These are phyloP conservation scores for Xyliphius kryptos DNA, from an alignment of 2,113 vertebrate species.

Conservation along the genomic window DNA sequence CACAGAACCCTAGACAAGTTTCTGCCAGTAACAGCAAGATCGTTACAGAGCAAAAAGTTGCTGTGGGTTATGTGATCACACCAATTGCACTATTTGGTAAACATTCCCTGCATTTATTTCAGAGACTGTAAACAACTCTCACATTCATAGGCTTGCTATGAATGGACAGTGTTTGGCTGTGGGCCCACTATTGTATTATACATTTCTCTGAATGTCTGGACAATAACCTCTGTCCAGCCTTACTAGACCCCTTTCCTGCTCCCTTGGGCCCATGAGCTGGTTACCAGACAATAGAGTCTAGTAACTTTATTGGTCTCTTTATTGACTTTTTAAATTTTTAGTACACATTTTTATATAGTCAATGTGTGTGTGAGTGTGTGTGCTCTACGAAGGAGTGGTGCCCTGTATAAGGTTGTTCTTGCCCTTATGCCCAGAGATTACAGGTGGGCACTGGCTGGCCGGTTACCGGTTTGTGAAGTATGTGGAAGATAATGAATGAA, in stretches of 20 bases:
- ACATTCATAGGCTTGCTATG: constrained; percentile 35
- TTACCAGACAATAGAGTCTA: no score
- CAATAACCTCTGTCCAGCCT: constrained; percentile 24
- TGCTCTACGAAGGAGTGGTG: no score
- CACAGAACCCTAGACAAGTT: no score
- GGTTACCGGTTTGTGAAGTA: no score
- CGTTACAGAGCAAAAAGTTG: constrained; percentile 13
- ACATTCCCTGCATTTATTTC: constrained; percentile 40
- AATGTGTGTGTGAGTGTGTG: no score
- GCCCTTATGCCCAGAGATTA: no score
- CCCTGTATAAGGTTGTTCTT: no score
- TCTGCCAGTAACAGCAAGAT: constrained; percentile 21
- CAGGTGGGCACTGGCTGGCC: no score
- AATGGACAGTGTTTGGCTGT: constrained; percentile 40
- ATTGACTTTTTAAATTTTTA: no score
- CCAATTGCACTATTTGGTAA: constrained; percentile 34
- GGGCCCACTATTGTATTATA: constrained; percentile 16
- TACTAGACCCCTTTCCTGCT: constrained; percentile 13
- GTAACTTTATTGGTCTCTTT: no score
- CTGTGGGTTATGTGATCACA: constrained; percentile 24
- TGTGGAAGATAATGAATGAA: no score
- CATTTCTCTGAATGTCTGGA: constrained; percentile 31
- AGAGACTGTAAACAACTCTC: constrained; percentile 33
- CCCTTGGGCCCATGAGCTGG: neutral
- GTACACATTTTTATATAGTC: no score